Conservation (phyloP, 2,113 vertebrate species). For the Oncorhynchus gorbuscha region DNA sequence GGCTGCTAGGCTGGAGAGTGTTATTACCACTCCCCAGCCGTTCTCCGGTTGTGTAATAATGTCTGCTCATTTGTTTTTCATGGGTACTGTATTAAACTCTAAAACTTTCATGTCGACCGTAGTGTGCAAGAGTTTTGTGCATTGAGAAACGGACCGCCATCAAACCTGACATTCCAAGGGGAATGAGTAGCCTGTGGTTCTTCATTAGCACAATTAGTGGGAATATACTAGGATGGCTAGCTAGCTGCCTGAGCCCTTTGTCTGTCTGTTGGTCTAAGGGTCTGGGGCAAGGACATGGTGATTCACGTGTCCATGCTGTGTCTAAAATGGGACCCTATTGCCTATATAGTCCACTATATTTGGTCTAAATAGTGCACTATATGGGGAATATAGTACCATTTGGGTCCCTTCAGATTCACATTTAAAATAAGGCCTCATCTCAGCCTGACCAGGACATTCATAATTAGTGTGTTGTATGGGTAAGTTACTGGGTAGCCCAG, state of each 20-base stretch:
- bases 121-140: neutral
- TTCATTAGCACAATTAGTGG: conserved; percentile 33
- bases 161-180: conserved; percentile 18
- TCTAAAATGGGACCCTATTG: no score
- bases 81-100: neutral
- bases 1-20: conserved; percentile 23
- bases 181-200: conserved; percentile 19
- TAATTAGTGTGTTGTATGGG: neutral
- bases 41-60: neutral
- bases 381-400: no score
- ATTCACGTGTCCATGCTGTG: neutral
- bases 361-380: no score
- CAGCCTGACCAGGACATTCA: neutral
- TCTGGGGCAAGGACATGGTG: neutral
- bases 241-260: neutral
- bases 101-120: neutral
- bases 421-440: neutral
- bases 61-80: neutral
- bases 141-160: neutral
- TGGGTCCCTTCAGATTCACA: neutral
- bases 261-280: neutral
- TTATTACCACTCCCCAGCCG: neutral
- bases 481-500: no score
- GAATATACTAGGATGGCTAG: conserved; percentile 8
- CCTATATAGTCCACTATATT: no score